These are phyloP conservation scores for Catharus minimus DNA, from an alignment of 2,113 vertebrate genomes.

Conservation along the genomic window DNA sequence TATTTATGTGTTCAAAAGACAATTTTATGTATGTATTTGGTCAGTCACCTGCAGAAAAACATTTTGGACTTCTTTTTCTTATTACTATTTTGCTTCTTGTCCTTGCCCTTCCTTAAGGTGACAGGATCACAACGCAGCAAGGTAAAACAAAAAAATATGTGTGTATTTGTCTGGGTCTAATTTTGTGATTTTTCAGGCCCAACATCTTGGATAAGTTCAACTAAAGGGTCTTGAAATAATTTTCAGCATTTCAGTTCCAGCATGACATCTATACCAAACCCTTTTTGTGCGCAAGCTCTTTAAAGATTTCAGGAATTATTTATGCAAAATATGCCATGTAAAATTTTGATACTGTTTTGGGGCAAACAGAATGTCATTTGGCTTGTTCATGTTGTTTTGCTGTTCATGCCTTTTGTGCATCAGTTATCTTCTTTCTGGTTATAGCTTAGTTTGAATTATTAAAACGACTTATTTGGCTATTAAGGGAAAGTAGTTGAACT, in stretches of 20 bases:
- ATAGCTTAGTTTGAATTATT: background rate
- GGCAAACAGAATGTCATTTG: background rate
- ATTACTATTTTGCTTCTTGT: conserved; percentile 81
- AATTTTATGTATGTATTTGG: conserved; percentile 51
- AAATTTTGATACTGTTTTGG: background rate
- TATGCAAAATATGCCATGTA: background rate
- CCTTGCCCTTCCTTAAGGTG: conserved; percentile 82
- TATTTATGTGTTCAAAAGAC: conserved; percentile 18
- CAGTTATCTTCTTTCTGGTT: conserved; percentile 17
- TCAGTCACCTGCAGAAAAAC: conserved; percentile 67
- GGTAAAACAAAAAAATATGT: conserved; percentile 78
- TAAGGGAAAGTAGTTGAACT: background rate
- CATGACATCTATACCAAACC: background rate
- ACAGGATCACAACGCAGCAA: conserved; percentile 85
- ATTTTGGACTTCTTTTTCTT: conserved; percentile 71
- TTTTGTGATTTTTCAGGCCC: conserved; percentile 78
- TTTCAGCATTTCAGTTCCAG: conserved; percentile 21
- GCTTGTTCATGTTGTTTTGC: background rate
- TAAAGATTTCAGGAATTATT: background rate
- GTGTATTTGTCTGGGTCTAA: conserved; percentile 81
- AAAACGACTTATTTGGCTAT: background rate
- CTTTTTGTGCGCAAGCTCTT: conserved; percentile 10
- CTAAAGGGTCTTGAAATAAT: conserved; percentile 11
- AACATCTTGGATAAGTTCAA: conserved; percentile 71
- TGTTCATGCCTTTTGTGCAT: conserved; percentile 14